phyloP scores from a whole-genome alignment of 2,113 vertebrate genomes.

The Sigmodon hispidus region DNA sequence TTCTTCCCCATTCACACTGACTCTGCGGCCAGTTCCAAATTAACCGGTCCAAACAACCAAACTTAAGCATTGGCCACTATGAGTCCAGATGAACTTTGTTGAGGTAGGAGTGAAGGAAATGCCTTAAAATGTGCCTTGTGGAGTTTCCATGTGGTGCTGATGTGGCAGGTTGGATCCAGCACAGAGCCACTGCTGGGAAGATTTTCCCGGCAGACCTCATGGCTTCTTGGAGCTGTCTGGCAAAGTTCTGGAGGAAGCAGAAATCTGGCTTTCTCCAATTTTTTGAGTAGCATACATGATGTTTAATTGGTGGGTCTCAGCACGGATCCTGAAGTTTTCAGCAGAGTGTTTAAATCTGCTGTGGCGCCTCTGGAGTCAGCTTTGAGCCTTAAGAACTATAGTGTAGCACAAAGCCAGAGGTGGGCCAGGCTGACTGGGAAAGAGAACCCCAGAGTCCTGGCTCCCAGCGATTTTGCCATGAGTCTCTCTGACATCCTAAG shows the following conservation, averaged over 20 bases:
- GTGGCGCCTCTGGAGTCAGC: too few relatives aligned
- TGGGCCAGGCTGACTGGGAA: background rate
- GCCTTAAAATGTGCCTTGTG: background rate
- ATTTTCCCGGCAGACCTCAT: background rate
- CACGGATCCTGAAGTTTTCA: background rate
- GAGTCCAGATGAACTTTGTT: background rate
- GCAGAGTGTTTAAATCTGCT: background rate
- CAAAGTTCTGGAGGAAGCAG: background rate
- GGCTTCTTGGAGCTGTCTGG: background rate
- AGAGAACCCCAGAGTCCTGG: too few relatives aligned
- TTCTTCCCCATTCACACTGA: too few relatives aligned
- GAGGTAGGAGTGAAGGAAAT: background rate
- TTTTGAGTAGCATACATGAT: background rate
- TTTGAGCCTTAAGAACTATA: background rate
- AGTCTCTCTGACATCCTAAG: too few relatives aligned
- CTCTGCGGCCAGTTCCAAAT: background rate
- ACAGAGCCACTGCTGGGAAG: background rate
- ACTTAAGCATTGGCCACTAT: background rate
- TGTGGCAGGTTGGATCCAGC: too few relatives aligned
- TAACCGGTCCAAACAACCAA: background rate
- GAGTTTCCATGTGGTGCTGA: background rate
- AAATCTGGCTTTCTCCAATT: background rate
- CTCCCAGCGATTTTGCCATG: background rate
- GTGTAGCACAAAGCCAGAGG: background rate
- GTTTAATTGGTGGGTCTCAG: background rate